Conservation (phyloP, 53 echinoderm and acorn worm species). For the Luidia sarsii region DNA sequence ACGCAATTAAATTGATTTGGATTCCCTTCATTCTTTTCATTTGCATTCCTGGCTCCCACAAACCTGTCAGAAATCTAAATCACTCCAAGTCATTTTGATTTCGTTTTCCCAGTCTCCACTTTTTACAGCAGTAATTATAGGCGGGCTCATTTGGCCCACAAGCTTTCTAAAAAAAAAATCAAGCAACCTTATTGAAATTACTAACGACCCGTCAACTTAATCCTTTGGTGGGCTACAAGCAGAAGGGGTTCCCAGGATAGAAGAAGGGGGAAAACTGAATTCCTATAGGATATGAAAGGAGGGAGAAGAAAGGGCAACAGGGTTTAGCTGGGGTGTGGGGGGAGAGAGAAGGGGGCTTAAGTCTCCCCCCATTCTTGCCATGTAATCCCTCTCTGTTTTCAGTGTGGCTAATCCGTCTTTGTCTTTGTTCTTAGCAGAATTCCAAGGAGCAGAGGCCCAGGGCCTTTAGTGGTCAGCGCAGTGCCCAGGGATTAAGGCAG, state of each 20-base stretch:
- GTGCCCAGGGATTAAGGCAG: slow-evolving; percentile 22
- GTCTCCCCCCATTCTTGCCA: slow-evolving; percentile 16
- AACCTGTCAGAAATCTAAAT: too few relatives aligned
- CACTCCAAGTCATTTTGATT: too few relatives aligned
- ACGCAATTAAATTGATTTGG: too few relatives aligned
- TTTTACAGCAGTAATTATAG: slow-evolving; percentile 7
- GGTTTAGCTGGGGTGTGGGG: not conserved
- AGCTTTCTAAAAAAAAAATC: slow-evolving; percentile 4
- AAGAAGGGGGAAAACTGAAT: too few relatives aligned
- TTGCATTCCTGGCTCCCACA: too few relatives aligned
- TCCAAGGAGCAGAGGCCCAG: slow-evolving; percentile 9
- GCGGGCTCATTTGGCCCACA: slow-evolving; percentile 32
- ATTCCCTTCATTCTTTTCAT: too few relatives aligned
- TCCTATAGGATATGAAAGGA: slow-evolving; percentile 21
- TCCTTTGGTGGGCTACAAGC: slow-evolving; percentile 44
- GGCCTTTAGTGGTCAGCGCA: not conserved
- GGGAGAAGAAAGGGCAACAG: not conserved
- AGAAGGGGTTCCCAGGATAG: too few relatives aligned
- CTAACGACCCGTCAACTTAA: slow-evolving; percentile 40
- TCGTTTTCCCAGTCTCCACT: not conserved
- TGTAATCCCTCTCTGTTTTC: slow-evolving; percentile 46
- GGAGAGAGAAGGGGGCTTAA: too few relatives aligned
- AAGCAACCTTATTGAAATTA: slow-evolving; percentile 20
- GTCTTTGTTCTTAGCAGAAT: slow-evolving; percentile 42
- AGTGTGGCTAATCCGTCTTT: slow-evolving; percentile 39